Conservation (phyloP, 2,888 invertebrate species). For the Drosophila paranaensis region DNA sequence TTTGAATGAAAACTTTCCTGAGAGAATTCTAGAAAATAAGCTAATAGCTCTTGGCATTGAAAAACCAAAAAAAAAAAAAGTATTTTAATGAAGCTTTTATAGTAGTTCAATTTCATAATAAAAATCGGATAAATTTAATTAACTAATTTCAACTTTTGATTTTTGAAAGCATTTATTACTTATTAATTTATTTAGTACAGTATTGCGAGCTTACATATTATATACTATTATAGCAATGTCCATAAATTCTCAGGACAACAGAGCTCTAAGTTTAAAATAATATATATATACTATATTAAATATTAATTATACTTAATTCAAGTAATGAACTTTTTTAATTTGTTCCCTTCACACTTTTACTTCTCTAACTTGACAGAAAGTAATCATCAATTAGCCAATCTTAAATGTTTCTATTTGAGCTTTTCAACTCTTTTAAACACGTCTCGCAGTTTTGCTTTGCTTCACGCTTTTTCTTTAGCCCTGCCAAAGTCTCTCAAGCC, state of each 20-base stretch:
- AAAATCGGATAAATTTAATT: no score
- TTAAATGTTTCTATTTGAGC: neutral
- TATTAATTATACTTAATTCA: neutral
- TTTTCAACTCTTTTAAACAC: neutral
- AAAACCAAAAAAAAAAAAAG: neutral
- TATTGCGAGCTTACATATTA: no score
- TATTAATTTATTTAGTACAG: no score
- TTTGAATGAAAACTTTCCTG: neutral
- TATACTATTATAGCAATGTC: no score
- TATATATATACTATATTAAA: neutral
- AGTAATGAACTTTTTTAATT: neutral
- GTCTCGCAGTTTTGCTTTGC: neutral
- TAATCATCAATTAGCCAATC: neutral
- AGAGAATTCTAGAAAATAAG: neutral
- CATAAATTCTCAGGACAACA: no score
- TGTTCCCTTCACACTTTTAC: no score
- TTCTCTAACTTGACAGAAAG: no score
- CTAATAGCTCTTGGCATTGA: neutral
- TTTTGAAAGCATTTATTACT: no score
- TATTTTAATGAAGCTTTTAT: no score
- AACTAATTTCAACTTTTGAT: no score
- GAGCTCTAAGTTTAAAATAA: no score
- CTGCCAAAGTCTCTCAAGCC: conserved; percentile 32
- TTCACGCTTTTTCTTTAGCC: neutral
- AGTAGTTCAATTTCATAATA: no score